Evolutionary conservation across 2,113 vertebrate genomes (phyloP).

Genomic region (Pontoporia blainvillei): DNA sequence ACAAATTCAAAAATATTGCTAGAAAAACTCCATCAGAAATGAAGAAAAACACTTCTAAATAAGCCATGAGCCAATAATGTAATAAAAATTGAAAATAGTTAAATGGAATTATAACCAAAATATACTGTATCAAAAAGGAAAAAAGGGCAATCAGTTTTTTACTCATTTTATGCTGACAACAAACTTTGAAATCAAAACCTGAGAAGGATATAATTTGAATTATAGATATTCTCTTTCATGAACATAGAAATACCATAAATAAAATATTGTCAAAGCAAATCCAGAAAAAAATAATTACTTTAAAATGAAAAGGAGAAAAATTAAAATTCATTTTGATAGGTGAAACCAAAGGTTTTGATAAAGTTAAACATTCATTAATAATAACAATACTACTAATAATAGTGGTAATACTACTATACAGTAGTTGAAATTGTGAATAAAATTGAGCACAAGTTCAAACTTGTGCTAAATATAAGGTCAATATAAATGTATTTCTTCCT

Average conservation of each 20-base stretch:
- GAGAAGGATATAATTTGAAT: not conserved
- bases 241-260: not conserved
- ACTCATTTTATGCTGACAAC: not conserved
- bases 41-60: not conserved
- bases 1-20: not conserved
- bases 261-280: not conserved
- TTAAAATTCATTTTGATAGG: not conserved
- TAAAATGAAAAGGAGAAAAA: not conserved
- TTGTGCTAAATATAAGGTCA: not conserved
- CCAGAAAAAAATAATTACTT: not conserved
- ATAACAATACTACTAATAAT: not conserved
- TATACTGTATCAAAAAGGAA: not conserved
- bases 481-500: not conserved
- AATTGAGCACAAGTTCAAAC: not conserved
- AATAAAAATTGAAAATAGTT: not conserved
- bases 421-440: not conserved
- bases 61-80: not conserved
- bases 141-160: not conserved
- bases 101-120: not conserved
- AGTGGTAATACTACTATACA: not conserved
- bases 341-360: not conserved
- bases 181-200: not conserved
- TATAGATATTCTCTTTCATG: not conserved
- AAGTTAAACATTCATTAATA: not conserved
- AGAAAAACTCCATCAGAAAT: not conserved